Base-by-base conservation (phyloP, 2,113 vertebrate genomes). In the Oreochromis spilurus region DNA sequence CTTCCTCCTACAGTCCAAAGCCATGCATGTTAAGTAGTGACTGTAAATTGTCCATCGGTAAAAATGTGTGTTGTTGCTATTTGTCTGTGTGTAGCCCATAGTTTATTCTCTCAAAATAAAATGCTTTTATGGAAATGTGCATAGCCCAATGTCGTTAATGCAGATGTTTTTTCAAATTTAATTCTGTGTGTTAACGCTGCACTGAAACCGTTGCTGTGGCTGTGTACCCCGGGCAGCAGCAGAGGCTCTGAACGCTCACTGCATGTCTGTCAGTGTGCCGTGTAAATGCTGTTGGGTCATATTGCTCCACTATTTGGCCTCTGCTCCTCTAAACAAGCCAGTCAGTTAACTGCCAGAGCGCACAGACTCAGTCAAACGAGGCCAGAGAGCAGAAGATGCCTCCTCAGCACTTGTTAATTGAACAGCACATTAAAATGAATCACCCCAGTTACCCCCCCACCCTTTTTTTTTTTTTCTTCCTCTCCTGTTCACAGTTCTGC, bases 361-460 rank as follows among this genome's bases (percentile, higher is more conserved):
- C 17, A 81, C 10, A 19, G 36, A 84, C 29, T 14, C 57, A 34
- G 55, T 81, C 24, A 13, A 12, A 72, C 48, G 77, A 55, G 72
- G 43, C 26, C 36, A 43, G 12, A 24, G 40, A 29, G n/a, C 19
- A 9, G 36, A 81, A 60, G 58, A 85, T 84, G 83, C 67, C 77
- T 45, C 57, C 58, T 84, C 88, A 79, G 82, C 88, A 88, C 81
- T 84, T 80, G 40, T 86, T 89, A 87, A 79, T 86, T 88, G 52
- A 82, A 45, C 17, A 9, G 67, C 52, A 81, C 65, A 75, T 91
- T 92, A 89, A 93, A 89, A 87, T 58, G 58, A 92, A 88, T 94
- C 87, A 75, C 81, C 84, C 31, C 84, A 21, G 21, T 80, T 78
- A 10, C 57, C 14, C 57, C 26, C 17, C 5, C 29, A 29, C 13